Evolutionary conservation across 2,888 invertebrate species (phyloP).

Genomic region (Ormyrus nitidulus): DNA sequence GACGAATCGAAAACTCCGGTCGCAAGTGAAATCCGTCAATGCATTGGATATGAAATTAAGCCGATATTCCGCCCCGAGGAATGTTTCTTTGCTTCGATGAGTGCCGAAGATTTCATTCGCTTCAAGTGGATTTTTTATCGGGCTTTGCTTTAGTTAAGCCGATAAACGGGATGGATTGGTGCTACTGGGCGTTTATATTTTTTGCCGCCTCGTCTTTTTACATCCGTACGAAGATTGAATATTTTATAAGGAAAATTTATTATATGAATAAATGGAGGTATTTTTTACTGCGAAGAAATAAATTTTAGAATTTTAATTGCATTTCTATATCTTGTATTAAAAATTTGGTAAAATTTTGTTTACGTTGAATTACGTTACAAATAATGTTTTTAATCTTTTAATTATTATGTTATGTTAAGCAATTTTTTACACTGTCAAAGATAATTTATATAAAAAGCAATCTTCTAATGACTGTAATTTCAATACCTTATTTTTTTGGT

Average conservation of each 20-base stretch:
- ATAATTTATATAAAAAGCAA: too few species aligned
- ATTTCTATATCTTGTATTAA: too few species aligned
- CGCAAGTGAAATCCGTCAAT: conserved; percentile 20
- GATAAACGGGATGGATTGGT: conserved; percentile 35
- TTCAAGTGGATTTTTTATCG: conserved; percentile 17
- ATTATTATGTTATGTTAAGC: too few species aligned
- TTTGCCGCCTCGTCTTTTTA: not conserved
- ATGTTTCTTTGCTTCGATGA: too few species aligned
- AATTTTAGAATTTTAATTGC: too few species aligned
- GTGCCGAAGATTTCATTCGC: not conserved
- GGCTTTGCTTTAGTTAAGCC: conserved; percentile 38
- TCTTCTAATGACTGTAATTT: too few species aligned
- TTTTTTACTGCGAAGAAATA: too few species aligned
- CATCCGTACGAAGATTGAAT: conserved; percentile 12
- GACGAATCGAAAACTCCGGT: conserved; percentile 29
- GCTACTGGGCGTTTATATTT: not conserved
- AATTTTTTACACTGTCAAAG: too few species aligned
- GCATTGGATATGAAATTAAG: conserved; percentile 42
- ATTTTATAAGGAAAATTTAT: conserved; percentile 21
- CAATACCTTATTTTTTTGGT: too few species aligned
- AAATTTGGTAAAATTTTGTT: too few species aligned
- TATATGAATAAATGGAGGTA: not conserved
- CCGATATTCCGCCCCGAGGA: conserved; percentile 6
- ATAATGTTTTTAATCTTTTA: too few species aligned
- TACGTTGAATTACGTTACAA: too few species aligned